Evolutionary conservation across 2,888 invertebrate genomes (phyloP).

Genomic region (Cordylochernes scorpioides): DNA sequence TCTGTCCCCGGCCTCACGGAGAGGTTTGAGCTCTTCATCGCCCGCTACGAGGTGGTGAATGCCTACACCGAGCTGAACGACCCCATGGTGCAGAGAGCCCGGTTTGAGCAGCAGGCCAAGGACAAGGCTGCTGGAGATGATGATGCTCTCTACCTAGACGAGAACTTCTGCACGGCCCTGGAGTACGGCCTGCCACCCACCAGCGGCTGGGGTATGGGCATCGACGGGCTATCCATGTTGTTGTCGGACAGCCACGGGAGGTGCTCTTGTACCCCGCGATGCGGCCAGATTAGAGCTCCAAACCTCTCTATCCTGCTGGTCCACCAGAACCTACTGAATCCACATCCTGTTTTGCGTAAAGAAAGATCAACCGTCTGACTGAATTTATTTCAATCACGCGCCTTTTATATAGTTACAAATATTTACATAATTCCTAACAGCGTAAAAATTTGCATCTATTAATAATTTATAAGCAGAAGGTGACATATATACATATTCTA

Average conservation of each 20-base stretch:
- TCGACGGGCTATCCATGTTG: conserved; percentile 92
- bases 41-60: conserved; percentile 91
- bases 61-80: conserved; percentile 99
- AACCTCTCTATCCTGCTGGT: too few species aligned
- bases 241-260: conserved; percentile 82
- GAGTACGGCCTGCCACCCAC: conserved; percentile 97
- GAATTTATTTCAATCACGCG: too few species aligned
- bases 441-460: too few species aligned
- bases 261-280: too few species aligned
- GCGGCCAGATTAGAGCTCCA: too few species aligned
- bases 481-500: too few species aligned
- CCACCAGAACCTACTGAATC: too few species aligned
- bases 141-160: conserved; percentile 87
- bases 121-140: conserved; percentile 96
- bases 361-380: too few species aligned
- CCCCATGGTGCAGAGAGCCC: conserved; percentile 68
- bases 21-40: conserved; percentile 80
- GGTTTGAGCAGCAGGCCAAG: conserved; percentile 84
- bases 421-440: too few species aligned
- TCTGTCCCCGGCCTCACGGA: conserved; percentile 66
- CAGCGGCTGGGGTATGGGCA: conserved; percentile 93
- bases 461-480: too few species aligned
- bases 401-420: too few species aligned
- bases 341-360: too few species aligned
- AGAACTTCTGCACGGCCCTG: conserved; percentile 83